Evolutionary conservation across 2,888 invertebrate genomes (phyloP).

Genomic region (Steinernema scapterisci): DNA sequence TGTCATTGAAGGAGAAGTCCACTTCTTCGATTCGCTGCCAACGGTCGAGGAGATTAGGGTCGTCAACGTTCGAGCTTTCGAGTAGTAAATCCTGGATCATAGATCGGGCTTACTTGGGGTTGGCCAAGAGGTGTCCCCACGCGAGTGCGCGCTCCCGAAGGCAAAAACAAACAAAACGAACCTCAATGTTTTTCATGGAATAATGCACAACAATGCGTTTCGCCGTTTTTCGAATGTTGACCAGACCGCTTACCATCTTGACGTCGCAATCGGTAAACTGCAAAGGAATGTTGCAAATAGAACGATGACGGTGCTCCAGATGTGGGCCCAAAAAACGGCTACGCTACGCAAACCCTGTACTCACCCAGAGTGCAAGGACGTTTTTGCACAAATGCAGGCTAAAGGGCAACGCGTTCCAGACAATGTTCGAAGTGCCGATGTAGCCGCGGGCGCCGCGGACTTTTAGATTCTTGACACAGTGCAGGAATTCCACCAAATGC

Average conservation of each 20-base stretch:
- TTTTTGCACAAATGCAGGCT: constrained; percentile 83
- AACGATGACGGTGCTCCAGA: background rate
- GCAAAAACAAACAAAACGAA: constrained; percentile 25
- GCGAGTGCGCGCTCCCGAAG: background rate
- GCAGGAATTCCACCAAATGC: constrained; percentile 82
- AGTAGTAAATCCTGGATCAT: constrained; percentile 76
- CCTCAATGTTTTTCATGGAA: constrained; percentile 72
- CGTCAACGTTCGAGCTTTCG: constrained; percentile 19
- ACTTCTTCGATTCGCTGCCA: constrained; percentile 73
- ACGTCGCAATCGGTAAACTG: constrained; percentile 68
- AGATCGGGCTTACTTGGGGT: background rate
- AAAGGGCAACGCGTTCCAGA: constrained; percentile 80
- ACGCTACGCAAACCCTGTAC: no score
- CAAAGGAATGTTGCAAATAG: no score
- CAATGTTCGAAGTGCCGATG: constrained; percentile 82
- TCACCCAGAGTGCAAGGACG: constrained; percentile 74
- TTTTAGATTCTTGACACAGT: constrained; percentile 76
- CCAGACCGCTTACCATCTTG: constrained; percentile 65
- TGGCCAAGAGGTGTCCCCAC: no score
- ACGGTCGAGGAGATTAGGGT: constrained; percentile 69
- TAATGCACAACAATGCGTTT: constrained; percentile 75
- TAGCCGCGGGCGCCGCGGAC: constrained; percentile 76
- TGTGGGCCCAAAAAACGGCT: no score
- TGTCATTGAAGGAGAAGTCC: constrained; percentile 81
- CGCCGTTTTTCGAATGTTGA: constrained; percentile 74